Percentiles rank a stretch among this genome's conserved stretches.
Evolutionary conservation across 1,140 invertebrate genomes (phyloP).

Genomic region (Hycleus phaleratus): DNA sequence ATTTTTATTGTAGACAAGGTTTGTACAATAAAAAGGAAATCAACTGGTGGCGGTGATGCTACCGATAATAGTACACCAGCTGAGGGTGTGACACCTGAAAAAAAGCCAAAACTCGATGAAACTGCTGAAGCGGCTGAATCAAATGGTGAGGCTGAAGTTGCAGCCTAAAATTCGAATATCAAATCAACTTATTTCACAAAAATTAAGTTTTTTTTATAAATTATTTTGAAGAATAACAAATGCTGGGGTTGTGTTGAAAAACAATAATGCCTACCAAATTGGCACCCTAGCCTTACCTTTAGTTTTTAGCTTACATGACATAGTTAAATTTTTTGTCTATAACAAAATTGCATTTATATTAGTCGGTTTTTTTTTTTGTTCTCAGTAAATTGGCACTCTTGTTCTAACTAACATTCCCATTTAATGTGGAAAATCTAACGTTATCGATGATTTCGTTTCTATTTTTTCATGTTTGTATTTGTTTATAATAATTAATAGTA

Average conservation of each 20-base stretch:
- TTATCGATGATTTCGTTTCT: background rate
- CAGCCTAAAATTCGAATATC: slow-evolving; percentile 47
- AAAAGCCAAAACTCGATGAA: slow-evolving; percentile 63
- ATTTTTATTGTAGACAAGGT: slow-evolving; percentile 31
- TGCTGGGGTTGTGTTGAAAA: slow-evolving; percentile 19
- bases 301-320: slow-evolving; percentile 23
- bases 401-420: slow-evolving; percentile 18
- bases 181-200: background rate
- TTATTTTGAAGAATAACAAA: slow-evolving; percentile 4
- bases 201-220: too few relatives aligned
- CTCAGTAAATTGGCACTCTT: slow-evolving; percentile 20
- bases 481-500: background rate
- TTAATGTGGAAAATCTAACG: slow-evolving; percentile 16
- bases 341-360: slow-evolving; percentile 34
- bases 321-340: slow-evolving; percentile 20
- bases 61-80: slow-evolving; percentile 44
- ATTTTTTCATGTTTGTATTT: slow-evolving; percentile 1
- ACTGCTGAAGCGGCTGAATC: slow-evolving; percentile 46
- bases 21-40: slow-evolving; percentile 63
- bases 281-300: slow-evolving; percentile 24
- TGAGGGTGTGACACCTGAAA: slow-evolving; percentile 58
- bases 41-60: slow-evolving; percentile 45
- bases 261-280: slow-evolving; percentile 11
- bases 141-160: slow-evolving; percentile 52
- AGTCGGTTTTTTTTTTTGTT: slow-evolving; percentile 19